Conservation (phyloP, 2,113 vertebrate species). For the Eonycteris spelaea region DNA sequence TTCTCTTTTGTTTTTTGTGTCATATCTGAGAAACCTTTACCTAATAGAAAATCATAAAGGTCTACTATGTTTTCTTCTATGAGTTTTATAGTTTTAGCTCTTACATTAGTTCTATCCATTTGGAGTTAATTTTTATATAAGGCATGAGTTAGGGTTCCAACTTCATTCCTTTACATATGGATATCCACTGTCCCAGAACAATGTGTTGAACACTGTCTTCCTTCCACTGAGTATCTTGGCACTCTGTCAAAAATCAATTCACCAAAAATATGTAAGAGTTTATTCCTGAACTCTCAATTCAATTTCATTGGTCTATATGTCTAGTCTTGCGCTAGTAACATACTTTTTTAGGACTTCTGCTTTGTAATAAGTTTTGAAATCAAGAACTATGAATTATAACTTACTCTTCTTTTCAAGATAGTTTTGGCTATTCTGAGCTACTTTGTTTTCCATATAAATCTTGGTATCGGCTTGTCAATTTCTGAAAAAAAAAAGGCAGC, state of each 20-base stretch:
- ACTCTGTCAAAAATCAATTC: neutral
- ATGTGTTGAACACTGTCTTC: neutral
- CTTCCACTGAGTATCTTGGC: neutral
- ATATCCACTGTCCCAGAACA: neutral
- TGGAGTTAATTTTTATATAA: neutral
- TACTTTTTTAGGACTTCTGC: neutral
- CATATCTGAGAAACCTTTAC: neutral
- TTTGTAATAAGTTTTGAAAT: neutral
- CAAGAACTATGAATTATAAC: neutral
- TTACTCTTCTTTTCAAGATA: neutral
- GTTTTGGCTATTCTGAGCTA: neutral
- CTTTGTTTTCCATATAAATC: neutral
- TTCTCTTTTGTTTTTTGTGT: neutral
- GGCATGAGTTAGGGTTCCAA: neutral
- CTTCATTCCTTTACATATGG: neutral
- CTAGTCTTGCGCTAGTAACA: neutral
- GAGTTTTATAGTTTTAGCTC: neutral
- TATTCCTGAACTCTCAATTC: neutral
- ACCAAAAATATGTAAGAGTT: neutral
- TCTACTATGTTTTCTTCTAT: neutral
- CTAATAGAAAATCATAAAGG: neutral
- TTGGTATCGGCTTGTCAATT: neutral
- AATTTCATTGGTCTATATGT: neutral
- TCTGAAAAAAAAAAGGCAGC: neutral
- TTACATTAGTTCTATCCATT: neutral